Evolutionary conservation across 2,113 vertebrate species (phyloP), one percentile per base, ranked within the genome.

Genomic region (Cettia cetti): DNA sequence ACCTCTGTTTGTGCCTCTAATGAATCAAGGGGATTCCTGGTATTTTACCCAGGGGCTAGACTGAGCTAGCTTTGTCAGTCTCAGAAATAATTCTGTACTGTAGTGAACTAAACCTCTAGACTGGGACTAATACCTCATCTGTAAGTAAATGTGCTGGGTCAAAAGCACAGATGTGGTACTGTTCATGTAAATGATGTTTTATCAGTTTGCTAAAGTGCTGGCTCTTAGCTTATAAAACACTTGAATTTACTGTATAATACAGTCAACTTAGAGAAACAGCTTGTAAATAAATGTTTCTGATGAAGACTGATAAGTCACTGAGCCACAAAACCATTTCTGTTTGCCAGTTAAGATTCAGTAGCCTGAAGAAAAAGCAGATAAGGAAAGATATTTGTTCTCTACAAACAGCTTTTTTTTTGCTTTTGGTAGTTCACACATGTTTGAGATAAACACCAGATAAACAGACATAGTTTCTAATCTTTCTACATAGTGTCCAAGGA

Each of bases 151-250:
- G 82, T 27, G 15, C 56, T 83, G 68, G 69, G 71, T 94, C 76
- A 92, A 93, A 94, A 86, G 60, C 39, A 52, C 10, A 74, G 83
- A 83, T 81, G 84, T 86, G 82, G 90, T 88, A 47, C 93, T 78
- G 68, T 95, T 95, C 90, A 63, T 44, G 37, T 93, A 92, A 95
- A 82, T 44, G 68, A 45, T 4, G 4, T 77, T 92, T 96, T 96
- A 97, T 96, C 94, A 94, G 88, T 94, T 94, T 96, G 85, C 79
- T 94, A 47, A 96, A 93, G 75, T 75, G 75, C 85, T 75, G 90
- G 80, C 79, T 95, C 84, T 82, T 52, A 74, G 82, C 84, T 94
- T 96, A 88, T 93, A 93, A 95, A 95, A 49, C 76, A 77, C 72
- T 82, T 89, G n/a, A 40, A 78, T 92, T 94, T 95, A 74, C 56